Percentiles rank a stretch among this genome's conserved stretches.
These are phyloP conservation scores for Sarcophaga variegata DNA, from an alignment of 2,888 invertebrate genomes.

Conservation along the genomic window DNA sequence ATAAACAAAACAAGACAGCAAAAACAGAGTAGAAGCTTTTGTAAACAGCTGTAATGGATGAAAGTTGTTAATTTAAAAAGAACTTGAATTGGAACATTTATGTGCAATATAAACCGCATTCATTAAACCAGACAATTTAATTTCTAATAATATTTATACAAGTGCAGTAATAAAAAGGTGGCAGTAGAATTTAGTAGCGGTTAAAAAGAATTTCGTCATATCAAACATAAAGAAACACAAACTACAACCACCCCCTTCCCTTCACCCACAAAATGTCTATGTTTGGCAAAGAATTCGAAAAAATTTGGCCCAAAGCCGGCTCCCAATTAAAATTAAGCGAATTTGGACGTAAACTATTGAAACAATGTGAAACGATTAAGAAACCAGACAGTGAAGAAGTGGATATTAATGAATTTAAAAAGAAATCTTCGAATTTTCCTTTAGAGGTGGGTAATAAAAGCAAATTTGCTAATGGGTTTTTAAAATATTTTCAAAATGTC, in stretches of 20 bases:
- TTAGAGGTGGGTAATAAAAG: slow-evolving; percentile 72
- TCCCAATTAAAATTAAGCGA: slow-evolving; percentile 64
- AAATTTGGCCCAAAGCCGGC: slow-evolving; percentile 72
- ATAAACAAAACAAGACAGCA: background rate
- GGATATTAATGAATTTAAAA: slow-evolving; percentile 72
- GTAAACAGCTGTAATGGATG: slow-evolving; percentile 18
- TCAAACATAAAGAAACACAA: background rate
- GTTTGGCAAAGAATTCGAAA: slow-evolving; percentile 76
- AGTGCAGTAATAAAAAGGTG: background rate
- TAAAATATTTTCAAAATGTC: background rate
- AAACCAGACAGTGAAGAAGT: slow-evolving; percentile 70
- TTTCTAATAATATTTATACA: slow-evolving; percentile 1
- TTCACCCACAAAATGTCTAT: slow-evolving; percentile 70
- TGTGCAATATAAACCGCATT: background rate
- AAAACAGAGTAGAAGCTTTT: slow-evolving; percentile 25
- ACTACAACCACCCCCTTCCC: background rate
- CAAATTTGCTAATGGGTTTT: background rate
- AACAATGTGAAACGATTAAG: slow-evolving; percentile 71
- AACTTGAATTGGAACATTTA: background rate
- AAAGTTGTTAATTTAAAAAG: background rate
- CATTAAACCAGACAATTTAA: background rate
- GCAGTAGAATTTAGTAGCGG: background rate
- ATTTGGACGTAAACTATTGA: slow-evolving; percentile 73
- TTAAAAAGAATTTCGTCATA: slow-evolving; percentile 17
- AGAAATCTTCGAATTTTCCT: slow-evolving; percentile 75